Base-by-base conservation (phyloP, 2,888 invertebrate genomes). In the Zhengitettix transpicula region DNA sequence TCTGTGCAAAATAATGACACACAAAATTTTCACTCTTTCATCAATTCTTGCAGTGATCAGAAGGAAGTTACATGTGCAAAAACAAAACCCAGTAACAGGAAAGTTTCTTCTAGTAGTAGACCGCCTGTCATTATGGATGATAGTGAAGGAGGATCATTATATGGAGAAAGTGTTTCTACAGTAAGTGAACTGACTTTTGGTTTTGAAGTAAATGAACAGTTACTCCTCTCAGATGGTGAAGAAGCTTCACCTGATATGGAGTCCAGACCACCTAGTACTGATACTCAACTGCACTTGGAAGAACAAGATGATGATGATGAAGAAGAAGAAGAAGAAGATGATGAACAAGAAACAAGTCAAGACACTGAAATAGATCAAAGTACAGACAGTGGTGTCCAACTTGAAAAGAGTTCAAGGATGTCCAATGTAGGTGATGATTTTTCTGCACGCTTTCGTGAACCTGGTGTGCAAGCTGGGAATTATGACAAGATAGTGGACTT, bases 121-220 rank as follows among this genome's bases (percentile, higher is more conserved):
- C 87, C 88, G 59, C 82, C 88, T 58, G 89, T 89, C 63, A 81
- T 86, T 63, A 74, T 87, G 65, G 81, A 85, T 71, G 82, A 84
- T 68, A 76, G 77, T 63, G 59, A 61, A 47, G 62, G 60, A 47
- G 64, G 65, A 28, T 58, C 61, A 47, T 57, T 62, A 40, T 61
- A 58, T 44, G 62, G 71, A 58, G 71, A 75, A 42, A 69, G 65
- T 57, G 68, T 69, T 59, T 70, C 72, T 59, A 73, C 74, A 66
- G 77, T 77, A 65, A 78, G 78, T 65, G 80, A 84, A 73, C 80
- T 89, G 61, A 88, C 87, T 47, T 91, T 91, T 72, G 88, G 88
- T 14, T 87, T 87, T 73, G 87, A 85, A 69, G 76, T 87, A 62
- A 86, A 87, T 73, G 84, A 86, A 72, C 82, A 84, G 71, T 76